Base-by-base conservation (phyloP, 2,888 invertebrate genomes). In the Cylindroiulus punctatus region DNA sequence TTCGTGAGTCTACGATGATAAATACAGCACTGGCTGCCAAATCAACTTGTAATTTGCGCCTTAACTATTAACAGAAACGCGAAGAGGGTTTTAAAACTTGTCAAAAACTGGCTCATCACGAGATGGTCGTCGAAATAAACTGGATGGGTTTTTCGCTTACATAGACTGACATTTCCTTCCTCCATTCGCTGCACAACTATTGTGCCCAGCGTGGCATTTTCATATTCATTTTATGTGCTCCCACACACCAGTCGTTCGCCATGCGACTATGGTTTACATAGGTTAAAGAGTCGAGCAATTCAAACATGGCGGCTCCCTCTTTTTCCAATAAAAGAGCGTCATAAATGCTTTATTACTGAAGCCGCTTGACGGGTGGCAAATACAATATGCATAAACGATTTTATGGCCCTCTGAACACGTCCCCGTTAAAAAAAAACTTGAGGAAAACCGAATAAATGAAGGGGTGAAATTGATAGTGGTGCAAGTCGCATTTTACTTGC, bases 291-390 rank as follows among this genome's bases (percentile, higher is more conserved):
- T 76, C 30, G 14, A 76, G 76, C 76, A 76, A 76, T 76, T 76
- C 76, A 76, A 76, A 76, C 30, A 76, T 76, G 76, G 76, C 76
- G 76, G 76, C 76, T 76, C 30, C 76, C 76, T 76, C 76, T 76
- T 76, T 76, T 76, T 76, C 76, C 76, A 76, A 76, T 76, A 76
- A 76, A 76, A 76, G 30, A 30, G 30, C 10, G 76, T 12, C 76
- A 76, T 76, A 76, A 76, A 76, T 76, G 76, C 76, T 76, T 76
- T 76, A 76, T 76, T 76, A 76, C 76, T 76, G 76, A 76, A 30
- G 30, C 76, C 76, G 76, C 76, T 76, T 14, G 26, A 76, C 26
- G 76, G 76, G 76, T 30, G 76, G 76, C 76, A 76, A 76, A 76
- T 76, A 76, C 76, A 76, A 30, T 76, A 76, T 76, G 76, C 76